Percentiles rank a stretch among this genome's conserved stretches.
Conservation (phyloP, 2,888 invertebrate species). For the Ectemnius cavifrons region DNA sequence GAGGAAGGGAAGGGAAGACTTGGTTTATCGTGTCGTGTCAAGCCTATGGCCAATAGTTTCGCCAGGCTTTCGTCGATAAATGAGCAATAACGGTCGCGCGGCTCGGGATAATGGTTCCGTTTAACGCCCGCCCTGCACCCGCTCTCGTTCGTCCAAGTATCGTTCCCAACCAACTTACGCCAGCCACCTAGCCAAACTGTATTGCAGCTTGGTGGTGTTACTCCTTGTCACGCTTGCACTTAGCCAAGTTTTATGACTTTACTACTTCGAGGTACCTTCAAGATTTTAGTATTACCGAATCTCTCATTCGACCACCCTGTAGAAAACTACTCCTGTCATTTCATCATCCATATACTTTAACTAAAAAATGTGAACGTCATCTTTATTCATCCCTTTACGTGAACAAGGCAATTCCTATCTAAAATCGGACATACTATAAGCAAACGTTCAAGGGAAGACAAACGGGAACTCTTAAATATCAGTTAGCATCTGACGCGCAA, state of each 20-base stretch:
- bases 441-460: too few species aligned
- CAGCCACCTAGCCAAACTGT: slow-evolving; percentile 40
- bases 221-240: slow-evolving; percentile 43
- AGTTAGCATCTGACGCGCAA: too few species aligned
- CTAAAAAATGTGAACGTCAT: too few species aligned
- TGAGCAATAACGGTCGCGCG: slow-evolving; percentile 66
- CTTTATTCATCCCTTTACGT: too few species aligned
- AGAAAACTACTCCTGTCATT: too few species aligned
- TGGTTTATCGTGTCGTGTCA: slow-evolving; percentile 44
- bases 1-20: slow-evolving; percentile 26
- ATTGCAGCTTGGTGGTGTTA: slow-evolving; percentile 37
- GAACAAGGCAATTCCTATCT: too few species aligned
- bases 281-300: slow-evolving; percentile 1
- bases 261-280: neutral
- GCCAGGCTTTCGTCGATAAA: slow-evolving; percentile 63
- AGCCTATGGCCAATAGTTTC: slow-evolving; percentile 63
- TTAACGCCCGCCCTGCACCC: slow-evolving; percentile 56
- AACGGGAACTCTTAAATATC: too few species aligned
- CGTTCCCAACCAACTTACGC: slow-evolving; percentile 50
- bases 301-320: too few species aligned
- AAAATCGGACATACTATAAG: too few species aligned
- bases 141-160: slow-evolving; percentile 51
- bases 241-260: slow-evolving; percentile 25
- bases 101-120: slow-evolving; percentile 65
- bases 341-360: too few species aligned